Conservation (phyloP, 2,888 invertebrate genomes). For the Rhaphigaster nebulosa region DNA sequence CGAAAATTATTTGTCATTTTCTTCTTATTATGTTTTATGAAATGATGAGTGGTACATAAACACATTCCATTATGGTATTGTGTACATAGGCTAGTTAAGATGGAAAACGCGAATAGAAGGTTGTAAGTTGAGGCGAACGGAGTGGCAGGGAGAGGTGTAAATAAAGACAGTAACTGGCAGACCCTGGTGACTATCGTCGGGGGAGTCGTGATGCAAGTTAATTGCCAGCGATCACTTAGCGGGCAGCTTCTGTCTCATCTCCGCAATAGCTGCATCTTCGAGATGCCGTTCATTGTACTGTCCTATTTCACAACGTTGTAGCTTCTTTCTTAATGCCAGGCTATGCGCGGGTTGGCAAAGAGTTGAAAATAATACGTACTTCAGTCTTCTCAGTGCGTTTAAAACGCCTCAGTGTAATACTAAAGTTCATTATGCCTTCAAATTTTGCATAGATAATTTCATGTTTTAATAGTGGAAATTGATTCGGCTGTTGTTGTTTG, state of each 20-base stretch:
- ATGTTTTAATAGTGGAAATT: too few species aligned
- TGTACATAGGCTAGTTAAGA: background rate
- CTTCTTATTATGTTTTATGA: too few species aligned
- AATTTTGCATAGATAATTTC: too few species aligned
- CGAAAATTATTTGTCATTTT: too few species aligned
- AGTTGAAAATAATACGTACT: background rate
- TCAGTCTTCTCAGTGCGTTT: background rate
- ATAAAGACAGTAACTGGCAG: background rate
- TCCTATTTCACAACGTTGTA: background rate
- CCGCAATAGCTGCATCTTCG: background rate
- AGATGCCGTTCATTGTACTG: background rate
- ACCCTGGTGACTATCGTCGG: background rate
- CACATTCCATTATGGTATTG: too few species aligned
- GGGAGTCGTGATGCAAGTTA: constrained; percentile 14
- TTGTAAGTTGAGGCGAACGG: background rate
- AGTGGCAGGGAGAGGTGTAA: background rate
- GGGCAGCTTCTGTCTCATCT: background rate
- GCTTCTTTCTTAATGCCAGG: background rate
- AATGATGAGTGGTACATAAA: too few species aligned
- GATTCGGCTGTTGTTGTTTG: too few species aligned
- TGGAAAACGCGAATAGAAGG: background rate
- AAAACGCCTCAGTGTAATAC: background rate
- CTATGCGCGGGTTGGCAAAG: background rate
- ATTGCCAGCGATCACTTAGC: constrained; percentile 7
- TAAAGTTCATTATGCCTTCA: background rate